phyloP scores from a whole-genome alignment of 2,888 invertebrate genomes.

The Epirrita christyi region DNA sequence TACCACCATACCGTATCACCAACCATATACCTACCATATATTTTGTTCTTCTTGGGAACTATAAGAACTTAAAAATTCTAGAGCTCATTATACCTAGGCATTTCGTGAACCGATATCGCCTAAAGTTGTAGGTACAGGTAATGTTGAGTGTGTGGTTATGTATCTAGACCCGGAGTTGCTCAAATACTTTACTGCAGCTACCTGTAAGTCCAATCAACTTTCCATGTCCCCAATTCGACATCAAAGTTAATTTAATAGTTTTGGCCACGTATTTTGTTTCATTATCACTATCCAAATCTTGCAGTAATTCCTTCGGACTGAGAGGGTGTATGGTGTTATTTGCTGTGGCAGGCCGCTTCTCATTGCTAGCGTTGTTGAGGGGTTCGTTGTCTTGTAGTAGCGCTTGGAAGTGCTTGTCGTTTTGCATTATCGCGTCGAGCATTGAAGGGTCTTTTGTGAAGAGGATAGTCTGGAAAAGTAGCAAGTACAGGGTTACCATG shows the following conservation, averaged over 20 bases:
- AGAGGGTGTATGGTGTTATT: conserved; percentile 65
- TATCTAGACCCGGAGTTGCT: too few species aligned
- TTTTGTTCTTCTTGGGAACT: too few species aligned
- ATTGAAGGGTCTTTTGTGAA: conserved; percentile 92
- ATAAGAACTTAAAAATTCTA: too few species aligned
- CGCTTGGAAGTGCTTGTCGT: conserved; percentile 73
- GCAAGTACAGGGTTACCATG: too few species aligned
- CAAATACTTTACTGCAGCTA: too few species aligned
- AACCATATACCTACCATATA: too few species aligned
- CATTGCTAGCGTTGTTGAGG: conserved; percentile 47
- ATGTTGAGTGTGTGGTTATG: too few species aligned
- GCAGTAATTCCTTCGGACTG: conserved; percentile 54
- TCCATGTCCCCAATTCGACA: conserved; percentile 87
- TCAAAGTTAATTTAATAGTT: conserved; percentile 81
- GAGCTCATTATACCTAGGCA: too few species aligned
- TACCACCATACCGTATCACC: too few species aligned
- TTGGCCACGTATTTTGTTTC: conserved; percentile 65
- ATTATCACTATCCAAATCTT: conserved; percentile 48
- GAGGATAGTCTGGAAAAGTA: conserved; percentile 89
- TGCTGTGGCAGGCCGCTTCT: conserved; percentile 85
- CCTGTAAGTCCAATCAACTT: conserved; percentile 86
- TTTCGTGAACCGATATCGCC: too few species aligned
- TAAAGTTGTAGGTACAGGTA: too few species aligned
- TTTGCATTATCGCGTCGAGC: conserved; percentile 79
- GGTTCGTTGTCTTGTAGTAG: conserved; percentile 72